A percentile compares a stretch with the other conserved stretches of the same genome.
These are phyloP conservation scores for Lasioglossum leucozonium DNA, from an alignment of 2,888 invertebrate species.

Conservation along the genomic window DNA sequence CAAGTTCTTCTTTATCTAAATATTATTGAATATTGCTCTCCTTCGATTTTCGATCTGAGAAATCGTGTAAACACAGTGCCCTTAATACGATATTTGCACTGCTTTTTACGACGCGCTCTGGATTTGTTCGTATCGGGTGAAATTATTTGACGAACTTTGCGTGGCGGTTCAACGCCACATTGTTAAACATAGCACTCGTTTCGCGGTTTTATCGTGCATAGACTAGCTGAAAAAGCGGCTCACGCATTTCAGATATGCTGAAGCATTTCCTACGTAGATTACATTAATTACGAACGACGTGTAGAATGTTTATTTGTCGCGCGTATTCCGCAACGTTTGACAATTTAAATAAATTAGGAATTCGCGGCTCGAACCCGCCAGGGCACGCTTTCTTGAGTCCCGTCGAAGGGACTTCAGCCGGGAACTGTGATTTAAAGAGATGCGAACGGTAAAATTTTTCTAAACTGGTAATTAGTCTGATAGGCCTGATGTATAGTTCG, in stretches of 20 bases:
- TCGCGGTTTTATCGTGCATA: conserved; percentile 18
- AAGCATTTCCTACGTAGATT: conserved; percentile 65
- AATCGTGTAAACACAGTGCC: not conserved
- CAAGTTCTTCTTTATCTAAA: not conserved
- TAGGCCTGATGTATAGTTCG: not conserved
- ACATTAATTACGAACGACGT: conserved; percentile 48
- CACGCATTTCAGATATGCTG: conserved; percentile 47
- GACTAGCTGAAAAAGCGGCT: conserved; percentile 17
- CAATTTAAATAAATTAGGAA: not conserved
- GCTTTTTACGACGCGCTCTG: not conserved
- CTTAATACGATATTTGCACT: not conserved
- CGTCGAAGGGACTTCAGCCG: not conserved
- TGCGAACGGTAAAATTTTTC: not conserved
- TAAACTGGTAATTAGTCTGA: not conserved
- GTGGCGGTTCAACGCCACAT: not conserved
- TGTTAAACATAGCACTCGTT: not conserved
- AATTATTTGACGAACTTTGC: not conserved
- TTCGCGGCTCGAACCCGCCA: not conserved
- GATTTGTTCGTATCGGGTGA: not conserved
- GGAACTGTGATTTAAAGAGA: not conserved
- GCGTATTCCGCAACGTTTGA: not conserved
- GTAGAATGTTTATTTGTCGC: conserved; percentile 40
- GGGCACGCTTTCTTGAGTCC: not conserved
- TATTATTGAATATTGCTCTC: not conserved
- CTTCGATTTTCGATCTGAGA: not conserved